Conservation (phyloP, 2,113 vertebrate species). For the Onychorhynchus coronatus region DNA sequence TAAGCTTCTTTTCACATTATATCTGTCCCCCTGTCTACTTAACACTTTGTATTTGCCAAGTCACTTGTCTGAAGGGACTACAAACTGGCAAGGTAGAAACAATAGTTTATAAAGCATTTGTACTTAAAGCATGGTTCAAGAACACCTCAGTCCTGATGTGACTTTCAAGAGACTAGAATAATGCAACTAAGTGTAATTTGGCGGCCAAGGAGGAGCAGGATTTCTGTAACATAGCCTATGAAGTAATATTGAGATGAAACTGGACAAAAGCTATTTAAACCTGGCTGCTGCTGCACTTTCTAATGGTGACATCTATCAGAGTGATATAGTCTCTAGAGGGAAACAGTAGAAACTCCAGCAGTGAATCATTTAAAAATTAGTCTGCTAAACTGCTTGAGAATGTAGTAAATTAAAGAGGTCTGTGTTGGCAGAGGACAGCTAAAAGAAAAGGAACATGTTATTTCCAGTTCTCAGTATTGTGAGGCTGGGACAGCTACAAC, state of each 20-base stretch:
- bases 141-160: background rate
- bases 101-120: background rate
- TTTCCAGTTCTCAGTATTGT: background rate
- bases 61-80: background rate
- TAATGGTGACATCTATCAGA: background rate
- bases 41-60: background rate
- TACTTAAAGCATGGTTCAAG: background rate
- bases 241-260: background rate
- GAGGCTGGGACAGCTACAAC: background rate
- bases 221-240: background rate
- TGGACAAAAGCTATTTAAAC: background rate
- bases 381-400: conserved; percentile 6
- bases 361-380: conserved; percentile 7
- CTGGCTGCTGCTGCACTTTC: background rate
- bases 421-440: background rate
- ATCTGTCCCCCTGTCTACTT: background rate
- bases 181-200: background rate
- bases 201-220: background rate
- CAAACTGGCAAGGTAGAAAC: background rate
- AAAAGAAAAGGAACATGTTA: background rate
- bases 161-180: background rate
- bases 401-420: background rate
- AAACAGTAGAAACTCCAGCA: background rate
- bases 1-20: background rate
- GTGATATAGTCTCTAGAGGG: background rate